These are phyloP conservation scores for Hedya salicella DNA, from an alignment of 2,888 invertebrate species.

Conservation along the genomic window DNA sequence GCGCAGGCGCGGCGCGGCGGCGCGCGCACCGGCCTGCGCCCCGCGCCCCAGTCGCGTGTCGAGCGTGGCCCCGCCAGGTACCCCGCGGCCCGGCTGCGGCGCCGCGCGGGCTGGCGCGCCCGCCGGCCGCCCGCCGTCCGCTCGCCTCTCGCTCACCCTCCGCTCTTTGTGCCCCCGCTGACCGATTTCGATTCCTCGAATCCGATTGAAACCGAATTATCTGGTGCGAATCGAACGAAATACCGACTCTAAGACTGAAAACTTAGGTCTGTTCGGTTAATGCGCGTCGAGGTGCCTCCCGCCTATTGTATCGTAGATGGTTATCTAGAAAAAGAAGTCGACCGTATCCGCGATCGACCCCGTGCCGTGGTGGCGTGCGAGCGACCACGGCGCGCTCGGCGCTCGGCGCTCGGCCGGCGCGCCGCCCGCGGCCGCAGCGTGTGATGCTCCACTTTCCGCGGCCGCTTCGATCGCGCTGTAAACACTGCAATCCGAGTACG, in stretches of 20 bases:
- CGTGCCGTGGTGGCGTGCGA: too few relatives aligned
- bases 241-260: background rate
- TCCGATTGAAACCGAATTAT: background rate
- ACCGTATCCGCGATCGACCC: too few relatives aligned
- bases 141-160: conserved; percentile 1
- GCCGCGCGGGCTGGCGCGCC: conserved; percentile 20
- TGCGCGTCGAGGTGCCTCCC: background rate
- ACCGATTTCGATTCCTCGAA: background rate
- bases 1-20: conserved; percentile 43
- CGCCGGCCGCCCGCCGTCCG: conserved; percentile 17
- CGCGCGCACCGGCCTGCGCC: conserved; percentile 36
- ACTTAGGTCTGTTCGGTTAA: background rate
- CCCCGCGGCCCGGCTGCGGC: conserved; percentile 26
- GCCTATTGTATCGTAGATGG: too few relatives aligned
- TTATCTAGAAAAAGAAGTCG: too few relatives aligned
- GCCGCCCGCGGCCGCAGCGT: background rate
- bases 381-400: too few relatives aligned
- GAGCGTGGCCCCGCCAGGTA: conserved; percentile 38
- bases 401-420: background rate
- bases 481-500: background rate
- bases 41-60: conserved; percentile 29
- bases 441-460: background rate
- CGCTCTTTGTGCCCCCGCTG: background rate
- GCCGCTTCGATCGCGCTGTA: background rate
- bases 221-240: background rate